These are phyloP conservation scores for Baccha elongata DNA, from an alignment of 2,888 invertebrate species.

Conservation along the genomic window DNA sequence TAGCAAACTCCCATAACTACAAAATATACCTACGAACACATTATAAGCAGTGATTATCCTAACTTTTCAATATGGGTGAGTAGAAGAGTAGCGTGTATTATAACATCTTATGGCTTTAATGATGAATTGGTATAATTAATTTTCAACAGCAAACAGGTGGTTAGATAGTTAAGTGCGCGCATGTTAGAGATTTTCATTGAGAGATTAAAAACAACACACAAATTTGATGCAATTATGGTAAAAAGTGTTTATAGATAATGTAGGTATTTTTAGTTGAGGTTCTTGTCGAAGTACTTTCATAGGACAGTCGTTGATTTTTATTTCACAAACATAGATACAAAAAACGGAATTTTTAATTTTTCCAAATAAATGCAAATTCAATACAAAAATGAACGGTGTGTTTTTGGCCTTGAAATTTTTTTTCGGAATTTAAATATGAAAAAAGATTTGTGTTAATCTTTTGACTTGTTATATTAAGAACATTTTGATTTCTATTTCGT, in stretches of 20 bases:
- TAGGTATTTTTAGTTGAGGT: background rate
- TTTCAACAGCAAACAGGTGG: constrained; percentile 34
- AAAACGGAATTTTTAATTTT: constrained; percentile 3
- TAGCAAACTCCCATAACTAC: background rate
- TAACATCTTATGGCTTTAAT: constrained; percentile 11
- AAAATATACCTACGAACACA: background rate
- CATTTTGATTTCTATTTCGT: background rate
- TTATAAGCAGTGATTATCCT: too few relatives aligned
- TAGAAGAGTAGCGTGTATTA: background rate
- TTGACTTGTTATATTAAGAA: background rate
- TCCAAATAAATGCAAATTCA: constrained; percentile 8
- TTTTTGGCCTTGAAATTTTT: constrained; percentile 4
- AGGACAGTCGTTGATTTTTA: background rate
- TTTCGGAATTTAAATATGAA: background rate
- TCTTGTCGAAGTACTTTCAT: too few relatives aligned
- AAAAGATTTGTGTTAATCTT: background rate
- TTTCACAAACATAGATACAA: background rate
- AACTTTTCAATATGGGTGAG: constrained; percentile 39
- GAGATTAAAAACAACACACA: constrained; percentile 6
- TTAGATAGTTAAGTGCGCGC: constrained; percentile 12
- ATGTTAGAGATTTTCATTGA: constrained; percentile 19
- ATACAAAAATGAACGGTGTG: constrained; percentile 11
- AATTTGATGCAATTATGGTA: constrained; percentile 25
- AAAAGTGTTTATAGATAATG: constrained; percentile 6
- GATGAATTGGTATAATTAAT: constrained; percentile 30